Percentiles rank a stretch among this genome's conserved stretches.
These are phyloP conservation scores for Mizuhopecten yessoensis DNA, from an alignment of 1,140 invertebrate species.

Conservation along the genomic window DNA sequence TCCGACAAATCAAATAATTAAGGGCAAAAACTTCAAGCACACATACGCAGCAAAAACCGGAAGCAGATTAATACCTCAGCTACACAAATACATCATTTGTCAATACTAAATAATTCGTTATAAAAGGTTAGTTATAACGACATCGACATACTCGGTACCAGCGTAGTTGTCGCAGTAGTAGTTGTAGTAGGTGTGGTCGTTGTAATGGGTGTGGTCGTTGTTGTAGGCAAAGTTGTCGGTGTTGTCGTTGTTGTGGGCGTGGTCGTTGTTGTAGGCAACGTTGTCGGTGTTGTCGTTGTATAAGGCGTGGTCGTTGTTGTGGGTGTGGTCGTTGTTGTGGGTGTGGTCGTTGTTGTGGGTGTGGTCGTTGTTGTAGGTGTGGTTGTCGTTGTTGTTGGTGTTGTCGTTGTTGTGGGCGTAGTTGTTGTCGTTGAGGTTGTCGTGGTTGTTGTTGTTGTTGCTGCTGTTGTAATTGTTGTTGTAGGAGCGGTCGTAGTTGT, in stretches of 20 bases:
- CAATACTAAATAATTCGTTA: conserved; percentile 3
- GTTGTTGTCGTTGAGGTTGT: not conserved
- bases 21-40: not conserved
- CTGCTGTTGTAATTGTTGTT: not conserved
- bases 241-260: too few species aligned
- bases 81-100: not conserved
- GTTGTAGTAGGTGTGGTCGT: not conserved
- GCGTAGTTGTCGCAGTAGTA: conserved; percentile 28
- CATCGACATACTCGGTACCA: conserved; percentile 22
- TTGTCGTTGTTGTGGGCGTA: not conserved
- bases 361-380: not conserved
- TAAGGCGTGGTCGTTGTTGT: too few species aligned
- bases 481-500: not conserved
- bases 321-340: too few species aligned
- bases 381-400: not conserved
- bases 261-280: too few species aligned
- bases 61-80: not conserved
- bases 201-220: not conserved
- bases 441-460: not conserved
- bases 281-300: too few species aligned
- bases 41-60: not conserved
- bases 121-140: not conserved
- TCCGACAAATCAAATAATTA: not conserved
- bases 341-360: not conserved
- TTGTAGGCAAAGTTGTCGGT: not conserved